Percentiles rank a stretch among this genome's conserved stretches.
Conservation (phyloP, 1,140 invertebrate genomes). For the Charaxes varanes region DNA sequence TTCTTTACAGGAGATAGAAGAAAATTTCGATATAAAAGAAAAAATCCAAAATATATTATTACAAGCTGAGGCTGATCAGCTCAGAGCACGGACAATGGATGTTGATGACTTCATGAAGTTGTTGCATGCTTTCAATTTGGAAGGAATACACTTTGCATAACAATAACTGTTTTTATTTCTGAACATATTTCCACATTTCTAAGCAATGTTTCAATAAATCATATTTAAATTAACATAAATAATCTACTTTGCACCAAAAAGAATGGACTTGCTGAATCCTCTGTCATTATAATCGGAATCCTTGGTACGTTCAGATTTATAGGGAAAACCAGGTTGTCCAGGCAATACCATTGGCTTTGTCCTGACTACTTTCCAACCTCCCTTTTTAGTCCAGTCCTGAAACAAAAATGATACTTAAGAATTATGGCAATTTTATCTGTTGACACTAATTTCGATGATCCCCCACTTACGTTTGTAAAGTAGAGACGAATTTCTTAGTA, state of each 20-base stretch:
- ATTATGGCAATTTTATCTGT: too few relatives aligned
- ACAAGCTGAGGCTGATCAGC: constrained; percentile 80
- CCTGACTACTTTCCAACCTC: constrained; percentile 77
- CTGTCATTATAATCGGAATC: constrained; percentile 79
- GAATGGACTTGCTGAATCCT: constrained; percentile 79
- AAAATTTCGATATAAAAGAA: constrained; percentile 90
- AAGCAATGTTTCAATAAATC: too few relatives aligned
- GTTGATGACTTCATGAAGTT: constrained; percentile 96
- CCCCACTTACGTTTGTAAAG: too few relatives aligned
- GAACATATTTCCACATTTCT: too few relatives aligned
- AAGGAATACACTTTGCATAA: constrained; percentile 90
- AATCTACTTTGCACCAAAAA: constrained; percentile 32
- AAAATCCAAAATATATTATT: constrained; percentile 86
- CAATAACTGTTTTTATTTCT: constrained; percentile 21
- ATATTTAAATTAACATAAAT: too few relatives aligned
- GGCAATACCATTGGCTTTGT: constrained; percentile 75
- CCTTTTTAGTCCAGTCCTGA: constrained; percentile 82
- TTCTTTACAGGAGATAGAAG: constrained; percentile 81
- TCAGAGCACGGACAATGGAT: constrained; percentile 94
- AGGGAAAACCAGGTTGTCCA: constrained; percentile 80
- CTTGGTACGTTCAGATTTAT: constrained; percentile 69
- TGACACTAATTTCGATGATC: too few relatives aligned
- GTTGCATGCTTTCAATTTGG: constrained; percentile 89
- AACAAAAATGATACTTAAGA: too few relatives aligned
- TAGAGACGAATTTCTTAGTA: too few relatives aligned